phyloP scores from a whole-genome alignment of 2,888 invertebrate species.

The Pycnomerus fuliginosus region DNA sequence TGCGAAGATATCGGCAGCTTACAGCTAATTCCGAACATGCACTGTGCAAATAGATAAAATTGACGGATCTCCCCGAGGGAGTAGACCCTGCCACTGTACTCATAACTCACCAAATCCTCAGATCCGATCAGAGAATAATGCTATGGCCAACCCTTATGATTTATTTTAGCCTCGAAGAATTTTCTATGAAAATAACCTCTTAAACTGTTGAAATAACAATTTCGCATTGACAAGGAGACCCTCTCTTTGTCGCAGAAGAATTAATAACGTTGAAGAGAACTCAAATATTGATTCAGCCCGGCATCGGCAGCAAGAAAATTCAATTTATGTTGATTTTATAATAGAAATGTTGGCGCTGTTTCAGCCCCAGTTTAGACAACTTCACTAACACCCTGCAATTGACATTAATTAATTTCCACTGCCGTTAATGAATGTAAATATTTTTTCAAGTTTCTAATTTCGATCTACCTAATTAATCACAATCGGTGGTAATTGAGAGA shows the following conservation, averaged over 20 bases:
- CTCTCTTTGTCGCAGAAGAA: slow-evolving; percentile 15
- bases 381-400: too few relatives aligned
- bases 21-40: slow-evolving; percentile 27
- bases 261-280: slow-evolving; percentile 15
- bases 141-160: slow-evolving; percentile 11
- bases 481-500: too few relatives aligned
- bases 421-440: too few relatives aligned
- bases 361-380: too few relatives aligned
- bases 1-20: slow-evolving; percentile 7
- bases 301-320: slow-evolving; percentile 15
- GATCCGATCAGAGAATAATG: slow-evolving; percentile 12
- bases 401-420: too few relatives aligned
- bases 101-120: slow-evolving; percentile 22
- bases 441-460: too few relatives aligned
- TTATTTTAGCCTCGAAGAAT: slow-evolving; percentile 8
- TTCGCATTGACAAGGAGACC: too few relatives aligned
- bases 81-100: slow-evolving; percentile 13
- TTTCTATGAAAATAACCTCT: slow-evolving; percentile 1
- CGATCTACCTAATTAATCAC: too few relatives aligned
- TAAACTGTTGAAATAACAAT: slow-evolving; percentile 3
- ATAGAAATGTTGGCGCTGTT: too few relatives aligned
- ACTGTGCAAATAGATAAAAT: slow-evolving; percentile 29
- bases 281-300: slow-evolving; percentile 19
- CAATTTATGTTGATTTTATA: slow-evolving; percentile 15
- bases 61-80: slow-evolving; percentile 28